Base-by-base conservation (phyloP, 2,113 vertebrate species). In the Ceuthmochares aereus region DNA sequence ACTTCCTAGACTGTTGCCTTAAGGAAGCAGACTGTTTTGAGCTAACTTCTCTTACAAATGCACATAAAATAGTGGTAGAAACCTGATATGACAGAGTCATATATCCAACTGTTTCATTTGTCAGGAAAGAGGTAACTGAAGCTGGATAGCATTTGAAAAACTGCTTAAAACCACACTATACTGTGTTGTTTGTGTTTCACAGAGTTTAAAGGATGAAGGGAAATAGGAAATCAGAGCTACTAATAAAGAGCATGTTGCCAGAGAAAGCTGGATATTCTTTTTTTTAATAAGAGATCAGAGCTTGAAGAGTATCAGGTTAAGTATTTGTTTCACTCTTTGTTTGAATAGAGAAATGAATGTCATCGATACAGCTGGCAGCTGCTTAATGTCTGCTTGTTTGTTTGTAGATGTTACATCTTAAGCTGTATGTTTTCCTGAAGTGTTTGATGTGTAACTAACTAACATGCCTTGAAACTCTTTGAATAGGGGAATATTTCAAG, bases 401-500 rank as follows among this genome's bases (percentile, higher is more conserved):
- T 45, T 55, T 25, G 23, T 79, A 34, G 30, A 27, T 64, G 47
- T 15, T 16, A 19, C 56, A 40, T 49, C 23, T 47, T 49, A 78
- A 45, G 47, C n/a, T 37, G 26, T 2, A 0, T 54, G 32, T 68
- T 68, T 69, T 77, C 21, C 34, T 30, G 40, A 81, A 75, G 29
- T 27, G 6, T 56, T 56, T 13, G 19, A 15, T 52, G 25, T 77
- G 22, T 72, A 63, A 56, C 37, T 37, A 62, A 45, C 19, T 54
- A 47, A 52, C 7, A 17, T 80, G 76, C 43, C 54, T 23, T 88
- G 25, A 72, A 87, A 7, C 72, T 96, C 12, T 95, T 86, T 93
- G 72, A 77, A n/a, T 94, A 97, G 97, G 60, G 87, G 10, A 49
- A 51, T 42, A 69, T 95, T 60, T 64, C 47, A 40, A 75, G 94